phyloP scores from a whole-genome alignment of 2,113 vertebrate species.

The Ceyx margarethae region DNA sequence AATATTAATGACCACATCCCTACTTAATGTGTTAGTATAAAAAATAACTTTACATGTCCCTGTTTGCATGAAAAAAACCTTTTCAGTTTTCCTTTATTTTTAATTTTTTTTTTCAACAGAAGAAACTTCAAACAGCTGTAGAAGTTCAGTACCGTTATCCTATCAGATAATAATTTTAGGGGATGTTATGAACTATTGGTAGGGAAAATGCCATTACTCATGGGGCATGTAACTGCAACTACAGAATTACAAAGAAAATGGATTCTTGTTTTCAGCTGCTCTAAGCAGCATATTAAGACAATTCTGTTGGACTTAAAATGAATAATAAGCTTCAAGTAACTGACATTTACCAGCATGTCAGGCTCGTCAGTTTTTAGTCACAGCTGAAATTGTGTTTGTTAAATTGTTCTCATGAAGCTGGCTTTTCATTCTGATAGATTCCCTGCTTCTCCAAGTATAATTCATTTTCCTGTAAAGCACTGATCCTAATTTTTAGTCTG shows the following conservation, averaged over 20 bases:
- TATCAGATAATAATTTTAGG: neutral
- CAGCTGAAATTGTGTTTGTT: constrained; percentile 17
- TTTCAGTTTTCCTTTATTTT: neutral
- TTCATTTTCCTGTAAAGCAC: constrained; percentile 20
- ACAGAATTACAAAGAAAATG: neutral
- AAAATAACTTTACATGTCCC: neutral
- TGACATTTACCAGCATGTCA: constrained; percentile 15
- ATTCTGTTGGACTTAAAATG: neutral
- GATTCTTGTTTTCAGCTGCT: neutral
- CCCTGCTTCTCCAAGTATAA: neutral
- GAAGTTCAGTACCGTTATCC: neutral
- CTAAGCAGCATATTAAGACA: neutral
- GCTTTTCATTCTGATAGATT: constrained; percentile 35
- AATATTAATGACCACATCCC: neutral
- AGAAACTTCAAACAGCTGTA: neutral
- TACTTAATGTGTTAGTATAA: neutral
- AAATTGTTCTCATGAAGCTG: constrained; percentile 10
- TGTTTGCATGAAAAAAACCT: neutral
- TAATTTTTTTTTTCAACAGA: neutral
- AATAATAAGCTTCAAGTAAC: constrained; percentile 14
- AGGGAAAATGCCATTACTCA: neutral
- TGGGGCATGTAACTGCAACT: neutral
- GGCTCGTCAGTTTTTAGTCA: neutral
- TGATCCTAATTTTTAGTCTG: constrained; percentile 33
- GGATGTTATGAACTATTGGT: neutral